These are phyloP conservation scores for Dipodomys merriami DNA, from an alignment of 2,113 vertebrate species.

Conservation along the genomic window DNA sequence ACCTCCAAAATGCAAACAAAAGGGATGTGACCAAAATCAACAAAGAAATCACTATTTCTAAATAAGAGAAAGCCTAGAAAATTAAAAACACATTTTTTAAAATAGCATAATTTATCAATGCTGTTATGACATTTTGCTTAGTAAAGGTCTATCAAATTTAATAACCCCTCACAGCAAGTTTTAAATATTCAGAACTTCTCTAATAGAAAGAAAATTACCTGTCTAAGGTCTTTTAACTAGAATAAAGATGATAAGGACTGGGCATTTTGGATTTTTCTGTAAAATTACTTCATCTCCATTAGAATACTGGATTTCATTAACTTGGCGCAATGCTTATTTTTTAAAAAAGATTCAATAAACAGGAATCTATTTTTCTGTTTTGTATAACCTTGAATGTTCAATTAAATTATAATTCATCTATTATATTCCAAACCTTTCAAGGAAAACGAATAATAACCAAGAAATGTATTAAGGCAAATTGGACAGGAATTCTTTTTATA, in stretches of 20 bases:
- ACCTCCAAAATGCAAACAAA: not conserved
- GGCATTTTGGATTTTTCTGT: conserved; percentile 52
- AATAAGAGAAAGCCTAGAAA: conserved; percentile 31
- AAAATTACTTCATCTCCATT: conserved; percentile 48
- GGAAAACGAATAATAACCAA: conserved; percentile 53
- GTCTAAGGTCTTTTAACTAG: conserved; percentile 11
- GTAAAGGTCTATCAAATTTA: conserved; percentile 7
- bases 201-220: not conserved
- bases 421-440: conserved; percentile 60
- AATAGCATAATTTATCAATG: not conserved
- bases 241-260: not conserved
- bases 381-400: conserved; percentile 46
- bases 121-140: conserved; percentile 34
- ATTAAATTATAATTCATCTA: conserved; percentile 44
- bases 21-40: not conserved
- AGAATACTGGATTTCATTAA: conserved; percentile 52
- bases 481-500: not conserved
- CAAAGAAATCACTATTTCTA: not conserved
- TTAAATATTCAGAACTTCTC: conserved; percentile 39
- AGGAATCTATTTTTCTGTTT: conserved; percentile 48
- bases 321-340: conserved; percentile 27
- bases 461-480: conserved; percentile 48
- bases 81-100: conserved; percentile 27
- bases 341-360: conserved; percentile 33
- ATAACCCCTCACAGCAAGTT: not conserved